Conservation (phyloP, 1,140 invertebrate genomes). For the Zaprionus kolodkinae region DNA sequence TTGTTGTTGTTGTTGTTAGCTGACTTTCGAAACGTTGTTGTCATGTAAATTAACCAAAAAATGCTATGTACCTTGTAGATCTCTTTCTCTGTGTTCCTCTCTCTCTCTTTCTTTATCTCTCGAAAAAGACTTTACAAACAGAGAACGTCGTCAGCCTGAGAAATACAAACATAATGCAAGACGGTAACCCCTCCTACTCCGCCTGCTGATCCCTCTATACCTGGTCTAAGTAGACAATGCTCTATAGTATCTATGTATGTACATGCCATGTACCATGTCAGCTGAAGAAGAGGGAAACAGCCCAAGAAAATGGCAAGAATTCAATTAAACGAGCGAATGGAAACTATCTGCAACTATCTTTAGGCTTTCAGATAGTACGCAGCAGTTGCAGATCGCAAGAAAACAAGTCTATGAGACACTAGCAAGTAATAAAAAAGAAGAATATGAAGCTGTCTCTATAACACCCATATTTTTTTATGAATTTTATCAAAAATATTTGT, state of each 20-base stretch:
- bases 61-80: constrained; percentile 52
- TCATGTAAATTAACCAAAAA: constrained; percentile 79
- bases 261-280: constrained; percentile 3
- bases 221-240: not conserved
- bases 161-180: constrained; percentile 68
- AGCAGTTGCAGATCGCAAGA: no score
- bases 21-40: constrained; percentile 80
- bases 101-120: no score
- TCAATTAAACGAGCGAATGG: not conserved
- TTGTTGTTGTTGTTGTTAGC: constrained; percentile 44
- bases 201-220: not conserved
- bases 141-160: constrained; percentile 48
- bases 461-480: no score
- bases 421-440: no score
- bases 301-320: constrained; percentile 4
- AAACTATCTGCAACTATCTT: not conserved
- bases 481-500: no score
- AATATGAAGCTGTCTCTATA: no score
- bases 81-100: not conserved
- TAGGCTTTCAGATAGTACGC: not conserved
- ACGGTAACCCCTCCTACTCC: not conserved
- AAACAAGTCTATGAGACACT: no score
- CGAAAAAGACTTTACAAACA: constrained; percentile 61
- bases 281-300: not conserved
- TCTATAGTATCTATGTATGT: not conserved